A percentile compares a stretch with the other conserved stretches of the same genome.
Evolutionary conservation across 2,888 invertebrate genomes (phyloP).

Genomic region (Leucophenga montana): DNA sequence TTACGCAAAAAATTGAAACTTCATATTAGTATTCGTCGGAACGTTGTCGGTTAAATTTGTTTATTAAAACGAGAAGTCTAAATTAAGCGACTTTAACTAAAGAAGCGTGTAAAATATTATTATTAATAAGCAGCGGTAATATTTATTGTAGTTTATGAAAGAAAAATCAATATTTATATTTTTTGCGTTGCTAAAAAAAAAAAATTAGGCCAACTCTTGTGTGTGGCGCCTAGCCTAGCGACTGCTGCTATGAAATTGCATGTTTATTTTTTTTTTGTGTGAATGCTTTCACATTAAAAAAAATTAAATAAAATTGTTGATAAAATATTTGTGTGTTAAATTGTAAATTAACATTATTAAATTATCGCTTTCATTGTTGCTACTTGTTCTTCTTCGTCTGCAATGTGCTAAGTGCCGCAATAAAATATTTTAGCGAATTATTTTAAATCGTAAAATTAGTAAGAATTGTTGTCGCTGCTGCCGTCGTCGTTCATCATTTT

Average conservation of each 20-base stretch:
- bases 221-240: constrained; percentile 39
- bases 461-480: neutral
- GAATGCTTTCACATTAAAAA: constrained; percentile 9
- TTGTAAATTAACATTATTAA: neutral
- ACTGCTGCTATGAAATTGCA: constrained; percentile 1
- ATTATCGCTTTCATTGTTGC: neutral
- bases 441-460: constrained; percentile 42
- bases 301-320: too few relatives aligned
- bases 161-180: constrained; percentile 7
- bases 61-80: too few relatives aligned
- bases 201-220: constrained; percentile 42
- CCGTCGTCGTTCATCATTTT: constrained; percentile 45
- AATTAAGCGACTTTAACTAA: too few relatives aligned
- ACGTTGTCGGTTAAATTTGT: too few relatives aligned
- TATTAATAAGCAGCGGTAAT: too few relatives aligned
- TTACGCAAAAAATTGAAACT: neutral
- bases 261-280: constrained; percentile 39
- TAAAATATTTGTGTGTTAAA: too few relatives aligned
- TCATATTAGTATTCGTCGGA: too few relatives aligned
- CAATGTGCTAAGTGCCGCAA: constrained; percentile 32
- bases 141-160: too few relatives aligned
- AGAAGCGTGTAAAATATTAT: too few relatives aligned
- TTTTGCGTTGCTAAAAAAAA: too few relatives aligned
- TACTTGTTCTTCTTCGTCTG: neutral
- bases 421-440: constrained; percentile 54